These are phyloP conservation scores for Pedetes capensis DNA, from an alignment of 2,113 vertebrate species.

Conservation along the genomic window DNA sequence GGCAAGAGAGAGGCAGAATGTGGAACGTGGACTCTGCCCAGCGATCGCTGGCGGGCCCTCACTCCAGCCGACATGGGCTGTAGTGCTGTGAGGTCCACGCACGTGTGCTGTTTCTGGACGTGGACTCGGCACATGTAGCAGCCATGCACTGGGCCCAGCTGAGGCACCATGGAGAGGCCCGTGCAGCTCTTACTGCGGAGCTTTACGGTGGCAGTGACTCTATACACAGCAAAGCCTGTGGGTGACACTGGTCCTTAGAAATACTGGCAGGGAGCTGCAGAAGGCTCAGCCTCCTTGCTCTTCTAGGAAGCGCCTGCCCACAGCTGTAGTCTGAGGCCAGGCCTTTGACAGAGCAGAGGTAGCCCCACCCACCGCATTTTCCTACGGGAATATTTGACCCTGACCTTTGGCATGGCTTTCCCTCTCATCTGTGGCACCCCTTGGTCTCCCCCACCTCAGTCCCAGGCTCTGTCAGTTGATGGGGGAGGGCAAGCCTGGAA, in stretches of 20 bases:
- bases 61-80: no score
- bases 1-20: neutral
- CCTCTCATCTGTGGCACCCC: accelerated
- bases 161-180: accelerated
- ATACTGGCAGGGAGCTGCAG: neutral
- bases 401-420: neutral
- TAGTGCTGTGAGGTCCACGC: accelerated
- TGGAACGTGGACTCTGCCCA: accelerated
- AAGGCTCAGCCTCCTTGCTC: no score
- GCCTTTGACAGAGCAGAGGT: neutral
- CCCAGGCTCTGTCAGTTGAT: accelerated
- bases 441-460: accelerated
- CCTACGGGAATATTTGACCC: neutral
- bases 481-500: neutral
- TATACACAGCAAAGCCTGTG: no score
- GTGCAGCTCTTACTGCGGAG: accelerated
- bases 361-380: accelerated
- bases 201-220: no score
- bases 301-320: neutral
- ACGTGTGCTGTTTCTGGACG: accelerated
- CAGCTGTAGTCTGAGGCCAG: accelerated
- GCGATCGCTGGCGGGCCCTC: no score
- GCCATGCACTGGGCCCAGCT: accelerated
- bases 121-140: accelerated
- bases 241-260: accelerated